Evolutionary conservation across 1,140 invertebrate species (phyloP).

Genomic region (Orussus abietinus): DNA sequence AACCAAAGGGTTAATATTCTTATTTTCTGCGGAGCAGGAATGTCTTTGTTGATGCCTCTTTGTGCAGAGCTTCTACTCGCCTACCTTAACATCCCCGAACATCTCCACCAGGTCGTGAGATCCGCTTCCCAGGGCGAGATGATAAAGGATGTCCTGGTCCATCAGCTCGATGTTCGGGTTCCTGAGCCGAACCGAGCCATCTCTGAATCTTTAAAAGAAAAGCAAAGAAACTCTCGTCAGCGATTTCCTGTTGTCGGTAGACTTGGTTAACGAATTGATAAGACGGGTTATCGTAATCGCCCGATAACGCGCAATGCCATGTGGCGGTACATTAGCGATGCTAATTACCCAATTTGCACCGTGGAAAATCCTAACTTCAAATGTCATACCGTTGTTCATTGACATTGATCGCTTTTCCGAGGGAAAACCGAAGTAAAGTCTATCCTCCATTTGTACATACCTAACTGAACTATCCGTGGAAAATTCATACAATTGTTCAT

Average conservation of each 20-base stretch:
- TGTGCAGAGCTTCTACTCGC: too few species aligned
- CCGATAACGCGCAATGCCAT: not conserved
- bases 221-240: slow-evolving; percentile 9
- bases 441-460: slow-evolving; percentile 13
- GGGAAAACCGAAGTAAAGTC: not conserved
- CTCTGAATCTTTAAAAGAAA: slow-evolving; percentile 62
- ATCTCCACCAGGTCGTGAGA: slow-evolving; percentile 91
- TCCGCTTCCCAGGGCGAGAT: slow-evolving; percentile 85
- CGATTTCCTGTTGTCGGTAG: not conserved
- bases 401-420: not conserved
- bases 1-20: slow-evolving; percentile 11
- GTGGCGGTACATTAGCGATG: not conserved
- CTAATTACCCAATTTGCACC: not conserved
- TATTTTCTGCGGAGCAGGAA: not conserved
- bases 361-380: not conserved
- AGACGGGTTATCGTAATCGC: not conserved
- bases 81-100: slow-evolving; percentile 94
- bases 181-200: slow-evolving; percentile 76
- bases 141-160: slow-evolving; percentile 93
- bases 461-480: slow-evolving; percentile 15
- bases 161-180: slow-evolving; percentile 87
- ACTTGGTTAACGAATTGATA: slow-evolving; percentile 5
- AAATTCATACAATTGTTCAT: slow-evolving; percentile 1
- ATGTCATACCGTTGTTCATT: not conserved
- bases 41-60: too few species aligned